Evolutionary conservation across 2,113 vertebrate species (phyloP).

Genomic region (Eptesicus fuscus): DNA sequence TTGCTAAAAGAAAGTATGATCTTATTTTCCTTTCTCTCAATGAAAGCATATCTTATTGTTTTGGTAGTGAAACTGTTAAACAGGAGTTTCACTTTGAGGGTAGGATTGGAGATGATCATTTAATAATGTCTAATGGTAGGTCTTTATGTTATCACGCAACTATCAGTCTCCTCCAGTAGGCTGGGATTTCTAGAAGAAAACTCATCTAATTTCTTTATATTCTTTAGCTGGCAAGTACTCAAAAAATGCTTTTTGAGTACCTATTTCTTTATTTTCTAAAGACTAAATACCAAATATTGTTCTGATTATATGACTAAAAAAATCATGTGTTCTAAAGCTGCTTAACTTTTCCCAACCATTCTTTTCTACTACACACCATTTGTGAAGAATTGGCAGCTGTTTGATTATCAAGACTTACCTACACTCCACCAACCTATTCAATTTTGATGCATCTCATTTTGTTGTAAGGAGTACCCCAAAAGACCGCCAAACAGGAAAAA

Average conservation of each 20-base stretch:
- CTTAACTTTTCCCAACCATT: not conserved
- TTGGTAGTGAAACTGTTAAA: not conserved
- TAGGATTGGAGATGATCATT: not conserved
- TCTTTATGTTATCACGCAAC: not conserved
- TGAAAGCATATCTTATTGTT: not conserved
- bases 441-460: not conserved
- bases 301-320: not conserved
- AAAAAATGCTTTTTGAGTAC: not conserved
- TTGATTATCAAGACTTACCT: not conserved
- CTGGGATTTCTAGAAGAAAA: not conserved
- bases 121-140: not conserved
- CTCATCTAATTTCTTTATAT: not conserved
- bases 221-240: not conserved
- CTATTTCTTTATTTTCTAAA: constrained; percentile 17
- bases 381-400: not conserved
- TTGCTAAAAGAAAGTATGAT: not conserved
- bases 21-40: not conserved
- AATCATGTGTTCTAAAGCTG: not conserved
- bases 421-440: not conserved
- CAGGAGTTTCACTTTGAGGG: not conserved
- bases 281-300: not conserved
- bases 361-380: not conserved
- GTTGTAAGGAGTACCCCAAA: not conserved
- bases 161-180: not conserved
- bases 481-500: not conserved